A percentile compares a stretch with the other conserved stretches of the same genome.
Evolutionary conservation across 2,888 invertebrate species (phyloP).

Genomic region (Dascillus cervinus): DNA sequence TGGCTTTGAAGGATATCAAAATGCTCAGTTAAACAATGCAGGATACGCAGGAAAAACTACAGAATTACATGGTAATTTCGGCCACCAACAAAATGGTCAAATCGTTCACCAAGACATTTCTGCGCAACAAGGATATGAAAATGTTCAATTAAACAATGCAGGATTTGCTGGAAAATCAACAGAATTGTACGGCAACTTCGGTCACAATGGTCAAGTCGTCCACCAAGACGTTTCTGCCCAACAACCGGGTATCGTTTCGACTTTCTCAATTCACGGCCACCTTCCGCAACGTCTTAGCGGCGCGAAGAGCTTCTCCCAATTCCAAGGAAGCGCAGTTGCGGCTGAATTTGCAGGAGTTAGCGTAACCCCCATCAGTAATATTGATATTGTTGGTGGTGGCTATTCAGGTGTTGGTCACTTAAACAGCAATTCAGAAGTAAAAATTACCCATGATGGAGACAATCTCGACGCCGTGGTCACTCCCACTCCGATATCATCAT

Average conservation of each 20-base stretch:
- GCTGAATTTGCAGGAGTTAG: not conserved
- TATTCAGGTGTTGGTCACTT: slow-evolving; percentile 30
- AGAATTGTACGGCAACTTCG: not conserved
- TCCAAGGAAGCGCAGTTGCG: not conserved
- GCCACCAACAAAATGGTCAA: no score
- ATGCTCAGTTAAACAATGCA: no score
- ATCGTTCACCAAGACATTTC: no score
- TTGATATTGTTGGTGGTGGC: slow-evolving; percentile 34
- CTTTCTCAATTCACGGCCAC: not conserved
- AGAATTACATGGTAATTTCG: no score
- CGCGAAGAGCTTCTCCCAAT: slow-evolving; percentile 1
- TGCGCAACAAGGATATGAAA: no score
- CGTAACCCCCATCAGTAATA: slow-evolving; percentile 14
- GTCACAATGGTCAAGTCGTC: not conserved
- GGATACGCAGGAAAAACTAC: no score
- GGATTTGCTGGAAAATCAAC: no score
- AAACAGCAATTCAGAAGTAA: slow-evolving; percentile 13
- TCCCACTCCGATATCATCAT: slow-evolving; percentile 21
- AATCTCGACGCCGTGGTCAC: slow-evolving; percentile 16
- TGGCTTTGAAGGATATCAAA: no score
- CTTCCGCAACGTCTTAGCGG: not conserved
- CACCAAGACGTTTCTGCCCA: slow-evolving; percentile 2
- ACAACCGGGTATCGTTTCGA: not conserved
- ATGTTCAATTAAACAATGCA: no score
- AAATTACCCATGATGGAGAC: slow-evolving; percentile 24